phyloP scores from a whole-genome alignment of 2,113 vertebrate genomes.

The Sylvilagus bachmani region DNA sequence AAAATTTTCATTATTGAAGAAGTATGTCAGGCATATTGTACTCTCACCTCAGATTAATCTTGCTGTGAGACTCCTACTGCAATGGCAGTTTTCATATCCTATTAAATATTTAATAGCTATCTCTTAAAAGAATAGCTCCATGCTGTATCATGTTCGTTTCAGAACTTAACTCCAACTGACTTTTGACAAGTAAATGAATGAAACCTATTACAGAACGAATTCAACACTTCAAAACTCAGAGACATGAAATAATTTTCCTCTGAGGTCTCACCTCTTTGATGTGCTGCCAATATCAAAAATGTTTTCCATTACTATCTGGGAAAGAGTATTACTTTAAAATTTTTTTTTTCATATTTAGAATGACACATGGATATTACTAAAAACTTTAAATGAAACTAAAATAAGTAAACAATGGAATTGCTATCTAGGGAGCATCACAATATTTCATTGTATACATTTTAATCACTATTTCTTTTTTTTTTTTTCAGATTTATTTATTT shows the following conservation, averaged over 20 bases:
- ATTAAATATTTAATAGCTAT: constrained; percentile 72
- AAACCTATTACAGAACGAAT: constrained; percentile 54
- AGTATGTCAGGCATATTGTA: background rate
- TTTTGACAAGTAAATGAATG: constrained; percentile 70
- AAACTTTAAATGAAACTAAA: background rate
- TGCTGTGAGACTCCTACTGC: background rate
- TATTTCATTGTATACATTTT: background rate
- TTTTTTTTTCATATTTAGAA: constrained; percentile 11
- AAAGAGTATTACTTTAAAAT: constrained; percentile 9
- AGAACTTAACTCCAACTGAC: constrained; percentile 52
- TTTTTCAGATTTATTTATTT: no score
- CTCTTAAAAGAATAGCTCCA: constrained; percentile 56
- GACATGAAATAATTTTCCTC: background rate
- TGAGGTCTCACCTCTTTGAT: background rate
- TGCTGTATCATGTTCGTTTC: constrained; percentile 5
- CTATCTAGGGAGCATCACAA: background rate
- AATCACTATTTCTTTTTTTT: background rate
- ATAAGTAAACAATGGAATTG: background rate
- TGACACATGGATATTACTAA: background rate
- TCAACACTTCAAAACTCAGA: constrained; percentile 11
- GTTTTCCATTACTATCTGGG: background rate
- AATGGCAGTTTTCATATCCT: constrained; percentile 18
- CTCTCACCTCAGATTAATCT: constrained; percentile 63
- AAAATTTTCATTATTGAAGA: constrained; percentile 15
- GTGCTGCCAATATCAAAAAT: background rate